phyloP scores from a whole-genome alignment of 2,113 vertebrate species.

The Coptodon bakossiorum region DNA sequence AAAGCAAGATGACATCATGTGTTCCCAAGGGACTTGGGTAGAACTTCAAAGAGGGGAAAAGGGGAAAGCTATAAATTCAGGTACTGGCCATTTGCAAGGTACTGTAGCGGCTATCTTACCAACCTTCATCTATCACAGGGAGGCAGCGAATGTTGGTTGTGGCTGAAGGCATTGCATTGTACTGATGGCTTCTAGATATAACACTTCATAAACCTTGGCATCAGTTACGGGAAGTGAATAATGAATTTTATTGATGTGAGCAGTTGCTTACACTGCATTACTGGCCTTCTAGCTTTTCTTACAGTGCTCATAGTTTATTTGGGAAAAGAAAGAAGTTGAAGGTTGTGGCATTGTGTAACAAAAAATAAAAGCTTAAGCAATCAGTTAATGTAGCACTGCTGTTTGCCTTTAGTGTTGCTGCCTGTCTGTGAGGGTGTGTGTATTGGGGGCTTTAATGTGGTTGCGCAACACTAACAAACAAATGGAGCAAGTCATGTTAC shows the following conservation, averaged over 20 bases:
- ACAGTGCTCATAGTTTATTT: not conserved
- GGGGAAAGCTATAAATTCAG: constrained; percentile 16
- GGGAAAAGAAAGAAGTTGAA: not conserved
- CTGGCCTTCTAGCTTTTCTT: not conserved
- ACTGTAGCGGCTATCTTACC: not conserved
- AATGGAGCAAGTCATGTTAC: not conserved
- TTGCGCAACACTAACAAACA: not conserved
- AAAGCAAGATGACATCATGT: constrained; percentile 19
- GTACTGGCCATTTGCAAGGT: not conserved
- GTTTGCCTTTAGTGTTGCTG: not conserved
- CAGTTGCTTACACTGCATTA: not conserved
- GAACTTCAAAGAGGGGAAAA: constrained; percentile 11
- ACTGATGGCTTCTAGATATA: not conserved
- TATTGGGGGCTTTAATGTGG: not conserved
- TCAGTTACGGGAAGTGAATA: not conserved
- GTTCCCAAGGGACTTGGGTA: constrained; percentile 1
- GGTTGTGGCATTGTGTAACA: not conserved
- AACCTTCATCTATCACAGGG: not conserved
- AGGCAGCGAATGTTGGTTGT: not conserved
- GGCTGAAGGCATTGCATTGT: not conserved
- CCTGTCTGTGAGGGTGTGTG: not conserved
- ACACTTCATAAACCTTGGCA: not conserved
- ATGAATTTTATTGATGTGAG: not conserved
- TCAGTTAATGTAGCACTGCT: constrained; percentile 8
- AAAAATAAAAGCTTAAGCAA: not conserved